Base-by-base conservation (phyloP, 2,113 vertebrate genomes). In the Upupa epops region DNA sequence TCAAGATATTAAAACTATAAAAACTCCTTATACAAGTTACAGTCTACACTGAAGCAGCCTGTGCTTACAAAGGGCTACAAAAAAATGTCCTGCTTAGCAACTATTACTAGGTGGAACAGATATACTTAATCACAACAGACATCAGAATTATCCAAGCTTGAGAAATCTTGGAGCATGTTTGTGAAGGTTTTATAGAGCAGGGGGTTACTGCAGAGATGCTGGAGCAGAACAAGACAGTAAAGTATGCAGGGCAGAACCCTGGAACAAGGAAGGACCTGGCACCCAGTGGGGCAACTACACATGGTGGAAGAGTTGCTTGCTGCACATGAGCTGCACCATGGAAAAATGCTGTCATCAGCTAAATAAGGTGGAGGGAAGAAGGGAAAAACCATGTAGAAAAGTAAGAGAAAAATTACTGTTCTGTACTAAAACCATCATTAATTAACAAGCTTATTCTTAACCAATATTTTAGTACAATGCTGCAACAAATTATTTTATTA, bases 101-200 rank as follows among this genome's bases (percentile, higher is more conserved):
- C 90, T 90, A 94, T 88, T 81, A 78, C 95, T 93, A 81, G 94
- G 94, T 75, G 93, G 93, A 93, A 94, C 80, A 94, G 58, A 86
- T 58, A 90, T 12, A 90, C 80, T 95, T 95, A 83, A 88, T 91
- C 72, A 90, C 73, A 81, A 86, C 83, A 95, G 75, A 92, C 70
- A 61, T 22, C 16, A 1, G 31, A 92, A 88, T 69, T 37, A 34
- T 42, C 58, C 63, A 65, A 73, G 76, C 54, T 40, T 58, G 20
- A 91, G 65, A 75, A 81, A 94, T 72, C 45, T 61, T 93, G 86
- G 86, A 91, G 72, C 58, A 59, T 58, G 42, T 69, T 51, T 78
- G 80, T 34, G 73, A 81, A 78, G 49, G 46, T 58, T 75, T 81
- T 26, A 34, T 0, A 0, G 54, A 74, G 54, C 8, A 4, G 28